Evolutionary conservation across 2,797 vertebrate genomes (phyloP).

Genomic region (Halcyon leucocephala): DNA sequence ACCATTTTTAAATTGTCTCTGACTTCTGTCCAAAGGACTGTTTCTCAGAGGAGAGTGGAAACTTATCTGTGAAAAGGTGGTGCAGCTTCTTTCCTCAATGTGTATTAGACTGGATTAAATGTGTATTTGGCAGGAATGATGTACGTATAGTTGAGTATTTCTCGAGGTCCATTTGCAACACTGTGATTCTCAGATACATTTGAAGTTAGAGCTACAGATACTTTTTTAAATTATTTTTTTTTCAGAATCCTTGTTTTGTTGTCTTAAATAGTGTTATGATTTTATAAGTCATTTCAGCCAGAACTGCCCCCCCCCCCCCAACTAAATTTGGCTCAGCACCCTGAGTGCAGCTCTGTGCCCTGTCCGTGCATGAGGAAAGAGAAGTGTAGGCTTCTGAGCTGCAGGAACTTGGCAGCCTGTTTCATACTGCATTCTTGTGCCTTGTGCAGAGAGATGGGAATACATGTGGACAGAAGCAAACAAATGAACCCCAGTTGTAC

Average conservation of each 20-base stretch:
- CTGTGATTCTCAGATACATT: background rate
- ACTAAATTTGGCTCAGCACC: background rate
- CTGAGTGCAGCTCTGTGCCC: background rate
- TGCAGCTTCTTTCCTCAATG: background rate
- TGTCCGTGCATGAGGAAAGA: background rate
- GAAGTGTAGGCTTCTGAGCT: background rate
- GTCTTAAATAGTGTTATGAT: background rate
- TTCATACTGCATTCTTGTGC: background rate
- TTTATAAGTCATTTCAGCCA: background rate
- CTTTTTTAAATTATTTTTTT: background rate
- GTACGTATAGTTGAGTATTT: background rate
- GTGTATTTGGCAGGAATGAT: background rate
- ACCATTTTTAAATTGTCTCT: background rate
- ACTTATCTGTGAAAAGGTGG: background rate
- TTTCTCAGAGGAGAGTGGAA: background rate
- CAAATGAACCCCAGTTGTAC: background rate
- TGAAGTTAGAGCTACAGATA: background rate
- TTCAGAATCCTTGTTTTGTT: background rate
- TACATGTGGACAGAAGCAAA: background rate
- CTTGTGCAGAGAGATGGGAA: background rate
- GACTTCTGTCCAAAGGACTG: background rate
- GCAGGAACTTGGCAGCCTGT: background rate
- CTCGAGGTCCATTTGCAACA: background rate
- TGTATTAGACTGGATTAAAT: background rate
- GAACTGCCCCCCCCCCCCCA: background rate